Evolutionary conservation across 2,888 invertebrate species (phyloP).

Genomic region (Chamaedrilus cognettii): DNA sequence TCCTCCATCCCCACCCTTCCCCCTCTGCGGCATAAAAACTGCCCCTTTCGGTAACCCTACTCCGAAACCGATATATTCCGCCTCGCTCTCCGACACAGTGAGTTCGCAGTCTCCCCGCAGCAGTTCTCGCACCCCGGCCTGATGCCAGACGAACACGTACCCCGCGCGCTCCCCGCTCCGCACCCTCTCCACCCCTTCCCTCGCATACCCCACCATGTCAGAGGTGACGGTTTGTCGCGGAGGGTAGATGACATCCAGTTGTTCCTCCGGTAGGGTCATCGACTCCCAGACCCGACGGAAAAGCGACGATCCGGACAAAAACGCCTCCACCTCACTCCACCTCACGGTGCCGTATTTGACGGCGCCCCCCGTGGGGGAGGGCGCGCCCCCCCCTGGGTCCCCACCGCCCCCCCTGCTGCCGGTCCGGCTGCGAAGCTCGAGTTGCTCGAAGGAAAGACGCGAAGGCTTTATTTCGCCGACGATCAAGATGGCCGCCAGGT

Average conservation of each 20-base stretch:
- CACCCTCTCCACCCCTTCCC: conserved; percentile 1
- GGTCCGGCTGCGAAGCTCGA: conserved; percentile 33
- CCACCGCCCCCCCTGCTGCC: too few relatives aligned
- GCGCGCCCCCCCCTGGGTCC: conserved; percentile 47
- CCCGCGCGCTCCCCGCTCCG: conserved; percentile 27
- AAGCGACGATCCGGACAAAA: conserved; percentile 53
- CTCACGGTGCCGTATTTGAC: conserved; percentile 56
- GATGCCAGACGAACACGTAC: conserved; percentile 13
- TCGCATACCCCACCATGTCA: neutral
- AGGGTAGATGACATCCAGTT: neutral
- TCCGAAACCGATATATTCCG: neutral
- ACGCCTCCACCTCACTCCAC: conserved; percentile 53
- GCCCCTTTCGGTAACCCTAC: conserved; percentile 5
- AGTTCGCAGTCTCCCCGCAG: conserved; percentile 31
- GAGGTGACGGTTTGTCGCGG: conserved; percentile 1
- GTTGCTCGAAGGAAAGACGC: neutral
- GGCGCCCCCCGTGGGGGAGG: conserved; percentile 48
- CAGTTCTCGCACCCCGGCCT: conserved; percentile 1
- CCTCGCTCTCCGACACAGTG: conserved; percentile 29
- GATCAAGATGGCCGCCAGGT: conserved; percentile 29
- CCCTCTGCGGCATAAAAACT: too few relatives aligned
- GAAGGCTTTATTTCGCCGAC: conserved; percentile 9
- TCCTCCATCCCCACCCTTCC: neutral
- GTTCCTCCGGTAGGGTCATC: neutral
- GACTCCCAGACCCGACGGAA: neutral